Evolutionary conservation across 92 coral and sea anemone genomes (phyloP).

Genomic region (Bergia sp.): DNA sequence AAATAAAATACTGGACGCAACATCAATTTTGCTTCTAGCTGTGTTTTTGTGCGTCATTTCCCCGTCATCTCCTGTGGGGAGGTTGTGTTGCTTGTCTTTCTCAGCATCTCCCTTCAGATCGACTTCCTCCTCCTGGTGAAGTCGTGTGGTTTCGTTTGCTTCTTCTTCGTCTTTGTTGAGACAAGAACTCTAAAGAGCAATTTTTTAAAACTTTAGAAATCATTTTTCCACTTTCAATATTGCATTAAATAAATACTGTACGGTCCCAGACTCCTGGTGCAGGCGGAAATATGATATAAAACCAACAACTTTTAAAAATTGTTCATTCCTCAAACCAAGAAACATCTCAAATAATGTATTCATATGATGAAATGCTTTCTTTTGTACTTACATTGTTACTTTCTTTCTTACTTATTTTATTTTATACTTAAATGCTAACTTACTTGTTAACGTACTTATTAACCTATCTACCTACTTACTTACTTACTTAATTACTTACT

Average conservation of each 20-base stretch:
- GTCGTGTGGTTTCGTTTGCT: background rate
- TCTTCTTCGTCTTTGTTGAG: background rate
- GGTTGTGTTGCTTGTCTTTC: background rate
- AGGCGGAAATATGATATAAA: no score
- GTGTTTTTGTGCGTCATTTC: background rate
- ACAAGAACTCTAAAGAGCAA: background rate
- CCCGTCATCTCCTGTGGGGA: background rate
- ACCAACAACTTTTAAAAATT: no score
- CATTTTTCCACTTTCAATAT: background rate
- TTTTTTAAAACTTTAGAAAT: background rate
- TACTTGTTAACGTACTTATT: no score
- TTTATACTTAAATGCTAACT: no score
- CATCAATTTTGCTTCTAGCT: constrained; percentile 28
- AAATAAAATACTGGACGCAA: constrained; percentile 25
- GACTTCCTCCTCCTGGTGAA: background rate
- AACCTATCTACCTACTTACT: no score
- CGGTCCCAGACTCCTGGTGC: no score
- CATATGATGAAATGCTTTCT: no score
- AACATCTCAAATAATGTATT: no score
- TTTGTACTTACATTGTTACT: no score
- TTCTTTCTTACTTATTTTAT: no score
- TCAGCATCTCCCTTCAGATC: background rate
- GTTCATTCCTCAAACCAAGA: no score
- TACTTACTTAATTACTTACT: no score
- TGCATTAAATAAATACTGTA: background rate